A percentile compares a stretch with the other conserved stretches of the same genome.
These are phyloP conservation scores for Megastigmus dorsalis DNA, from an alignment of 2,888 invertebrate genomes.

Conservation along the genomic window DNA sequence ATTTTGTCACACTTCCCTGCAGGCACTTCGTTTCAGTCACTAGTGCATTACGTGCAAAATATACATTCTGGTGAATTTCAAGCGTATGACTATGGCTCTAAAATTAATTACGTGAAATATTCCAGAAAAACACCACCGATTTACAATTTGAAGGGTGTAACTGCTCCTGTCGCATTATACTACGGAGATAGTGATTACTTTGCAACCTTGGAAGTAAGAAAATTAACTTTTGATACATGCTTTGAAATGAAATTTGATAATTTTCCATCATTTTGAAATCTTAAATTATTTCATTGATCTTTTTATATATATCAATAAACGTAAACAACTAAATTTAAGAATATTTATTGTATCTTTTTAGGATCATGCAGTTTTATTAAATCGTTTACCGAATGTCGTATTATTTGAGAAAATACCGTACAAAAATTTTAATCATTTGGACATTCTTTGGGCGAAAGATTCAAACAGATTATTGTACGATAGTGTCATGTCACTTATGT, in stretches of 20 bases:
- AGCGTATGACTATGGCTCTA: conserved; percentile 20
- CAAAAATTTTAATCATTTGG: conserved; percentile 29
- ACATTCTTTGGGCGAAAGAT: conserved; percentile 28
- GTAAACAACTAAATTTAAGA: no score
- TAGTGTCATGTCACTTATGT: neutral
- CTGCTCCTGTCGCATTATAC: conserved; percentile 23
- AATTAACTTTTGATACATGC: no score
- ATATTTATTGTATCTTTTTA: no score
- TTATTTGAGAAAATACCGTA: neutral
- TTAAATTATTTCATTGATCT: no score
- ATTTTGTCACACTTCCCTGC: conserved; percentile 21
- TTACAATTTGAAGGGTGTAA: conserved; percentile 21
- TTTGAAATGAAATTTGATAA: no score
- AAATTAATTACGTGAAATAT: conserved; percentile 24
- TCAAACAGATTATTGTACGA: conserved; percentile 3
- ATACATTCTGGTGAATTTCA: conserved; percentile 11
- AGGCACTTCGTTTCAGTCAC: conserved; percentile 2
- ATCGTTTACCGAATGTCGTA: conserved; percentile 23
- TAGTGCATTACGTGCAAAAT: conserved; percentile 21
- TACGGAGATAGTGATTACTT: conserved; percentile 24
- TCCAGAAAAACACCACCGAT: neutral
- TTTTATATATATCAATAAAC: no score
- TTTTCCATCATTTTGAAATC: no score
- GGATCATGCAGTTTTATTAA: neutral
- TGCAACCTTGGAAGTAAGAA: conserved; percentile 1